These are phyloP conservation scores for Brachylomia viminalis DNA, from an alignment of 2,888 invertebrate genomes.

Conservation along the genomic window DNA sequence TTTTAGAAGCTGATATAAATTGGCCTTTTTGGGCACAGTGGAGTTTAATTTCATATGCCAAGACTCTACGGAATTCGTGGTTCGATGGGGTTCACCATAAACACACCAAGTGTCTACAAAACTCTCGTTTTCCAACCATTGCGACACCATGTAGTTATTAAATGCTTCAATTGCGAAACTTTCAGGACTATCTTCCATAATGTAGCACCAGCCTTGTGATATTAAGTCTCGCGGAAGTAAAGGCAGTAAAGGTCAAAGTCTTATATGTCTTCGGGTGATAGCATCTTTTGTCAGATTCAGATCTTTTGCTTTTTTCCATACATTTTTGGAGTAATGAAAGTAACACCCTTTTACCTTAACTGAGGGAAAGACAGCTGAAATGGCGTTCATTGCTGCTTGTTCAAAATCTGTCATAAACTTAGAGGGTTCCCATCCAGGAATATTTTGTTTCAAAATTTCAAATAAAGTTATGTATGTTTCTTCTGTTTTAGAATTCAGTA, in stretches of 20 bases:
- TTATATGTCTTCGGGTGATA: slow-evolving; percentile 27
- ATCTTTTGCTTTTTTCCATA: slow-evolving; percentile 42
- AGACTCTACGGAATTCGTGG: slow-evolving; percentile 35
- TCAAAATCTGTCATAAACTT: slow-evolving; percentile 11
- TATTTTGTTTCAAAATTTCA: slow-evolving; percentile 1
- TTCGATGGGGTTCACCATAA: slow-evolving; percentile 43
- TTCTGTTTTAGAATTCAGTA: too few relatives aligned
- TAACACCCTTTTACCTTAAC: slow-evolving; percentile 1
- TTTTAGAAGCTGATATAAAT: slow-evolving; percentile 72
- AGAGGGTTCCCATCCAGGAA: too few relatives aligned
- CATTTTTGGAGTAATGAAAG: slow-evolving; percentile 36
- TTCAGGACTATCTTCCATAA: slow-evolving; percentile 36
- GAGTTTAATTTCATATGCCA: slow-evolving; percentile 37
- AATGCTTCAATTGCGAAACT: slow-evolving; percentile 30
- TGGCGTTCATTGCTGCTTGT: background rate
- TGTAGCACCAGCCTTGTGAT: slow-evolving; percentile 34
- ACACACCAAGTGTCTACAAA: slow-evolving; percentile 36
- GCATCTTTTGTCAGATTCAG: slow-evolving; percentile 25
- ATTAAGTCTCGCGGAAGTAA: slow-evolving; percentile 27
- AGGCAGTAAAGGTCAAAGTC: slow-evolving; percentile 35
- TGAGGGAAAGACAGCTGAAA: background rate
- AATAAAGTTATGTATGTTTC: slow-evolving; percentile 21
- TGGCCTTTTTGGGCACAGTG: slow-evolving; percentile 66
- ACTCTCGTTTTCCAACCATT: slow-evolving; percentile 45
- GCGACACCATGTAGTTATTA: slow-evolving; percentile 39